Percentiles rank a stretch among this genome's conserved stretches.
Conservation (phyloP, 37 sponge, comb jelly and placozoan species). For the Chondrilla cf. caribensis region DNA sequence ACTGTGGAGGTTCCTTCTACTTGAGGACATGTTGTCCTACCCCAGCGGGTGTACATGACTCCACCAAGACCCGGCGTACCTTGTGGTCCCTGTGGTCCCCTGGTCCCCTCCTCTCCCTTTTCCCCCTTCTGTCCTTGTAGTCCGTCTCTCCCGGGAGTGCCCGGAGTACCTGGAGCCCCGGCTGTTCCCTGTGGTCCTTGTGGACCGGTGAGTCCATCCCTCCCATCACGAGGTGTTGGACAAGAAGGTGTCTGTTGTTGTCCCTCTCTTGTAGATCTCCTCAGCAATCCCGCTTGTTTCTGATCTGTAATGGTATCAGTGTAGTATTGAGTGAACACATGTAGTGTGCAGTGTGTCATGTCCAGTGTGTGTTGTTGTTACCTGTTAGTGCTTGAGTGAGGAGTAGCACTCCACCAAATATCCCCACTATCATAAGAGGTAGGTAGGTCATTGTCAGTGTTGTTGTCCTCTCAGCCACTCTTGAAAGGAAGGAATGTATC, state of each 20-base stretch:
- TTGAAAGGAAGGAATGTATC: no score
- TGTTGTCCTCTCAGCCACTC: no score
- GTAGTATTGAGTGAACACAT: not conserved
- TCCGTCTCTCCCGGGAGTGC: slow-evolving; percentile 33
- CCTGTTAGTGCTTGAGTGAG: no score
- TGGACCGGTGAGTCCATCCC: slow-evolving; percentile 10
- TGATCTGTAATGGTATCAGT: not conserved
- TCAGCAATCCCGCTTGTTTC: not conserved
- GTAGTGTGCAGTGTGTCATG: not conserved
- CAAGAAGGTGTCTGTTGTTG: not conserved
- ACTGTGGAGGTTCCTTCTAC: slow-evolving; percentile 1
- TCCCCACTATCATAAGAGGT: no score
- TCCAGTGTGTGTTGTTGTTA: not conserved
- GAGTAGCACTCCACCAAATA: no score
- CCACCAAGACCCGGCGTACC: slow-evolving; percentile 23
- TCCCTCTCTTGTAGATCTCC: not conserved
- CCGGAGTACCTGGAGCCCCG: slow-evolving; percentile 15
- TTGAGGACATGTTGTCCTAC: slow-evolving; percentile 12
- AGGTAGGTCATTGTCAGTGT: no score
- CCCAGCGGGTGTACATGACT: slow-evolving; percentile 25
- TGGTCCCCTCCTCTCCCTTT: slow-evolving; percentile 10
- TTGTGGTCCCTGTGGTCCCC: slow-evolving; percentile 23
- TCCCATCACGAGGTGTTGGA: slow-evolving; percentile 3
- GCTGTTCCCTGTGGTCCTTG: slow-evolving; percentile 34
- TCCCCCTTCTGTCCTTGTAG: slow-evolving; percentile 16